Conservation (phyloP, 92 coral and sea anemone species). For the Zoanthus solanderi region DNA sequence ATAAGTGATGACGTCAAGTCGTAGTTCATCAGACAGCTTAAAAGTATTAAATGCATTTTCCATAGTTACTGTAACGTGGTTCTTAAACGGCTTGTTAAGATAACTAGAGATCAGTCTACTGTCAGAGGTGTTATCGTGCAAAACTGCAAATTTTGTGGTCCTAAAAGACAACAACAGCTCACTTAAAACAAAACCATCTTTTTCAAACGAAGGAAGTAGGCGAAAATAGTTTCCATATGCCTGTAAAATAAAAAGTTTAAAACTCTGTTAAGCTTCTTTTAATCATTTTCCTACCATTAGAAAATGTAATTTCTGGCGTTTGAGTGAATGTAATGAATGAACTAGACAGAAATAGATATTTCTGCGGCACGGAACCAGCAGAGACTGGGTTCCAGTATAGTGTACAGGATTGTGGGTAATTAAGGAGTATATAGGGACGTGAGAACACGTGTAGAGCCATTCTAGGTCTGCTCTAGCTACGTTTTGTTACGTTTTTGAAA, state of each 20-base stretch:
- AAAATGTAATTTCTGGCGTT: too few species aligned
- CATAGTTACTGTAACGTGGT: neutral
- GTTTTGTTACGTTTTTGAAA: too few species aligned
- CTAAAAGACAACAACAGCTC: slow-evolving; percentile 39
- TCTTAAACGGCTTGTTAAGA: neutral
- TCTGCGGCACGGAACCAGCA: too few species aligned
- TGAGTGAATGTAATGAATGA: too few species aligned
- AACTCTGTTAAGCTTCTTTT: too few species aligned
- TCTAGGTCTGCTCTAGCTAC: too few species aligned
- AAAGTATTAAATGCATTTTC: neutral
- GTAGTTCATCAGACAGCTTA: neutral
- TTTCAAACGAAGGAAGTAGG: slow-evolving; percentile 56
- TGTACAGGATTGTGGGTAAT: too few species aligned
- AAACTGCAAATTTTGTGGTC: slow-evolving; percentile 47
- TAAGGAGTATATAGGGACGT: too few species aligned
- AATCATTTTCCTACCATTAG: too few species aligned
- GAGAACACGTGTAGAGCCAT: too few species aligned
- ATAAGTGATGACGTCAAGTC: slow-evolving; percentile 41
- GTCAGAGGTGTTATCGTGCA: slow-evolving; percentile 44
- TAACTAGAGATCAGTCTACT: neutral
- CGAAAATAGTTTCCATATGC: slow-evolving; percentile 50
- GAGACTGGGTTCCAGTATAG: too few species aligned
- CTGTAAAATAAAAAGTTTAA: slow-evolving; percentile 28
- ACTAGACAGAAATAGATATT: too few species aligned
- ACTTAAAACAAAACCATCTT: slow-evolving; percentile 52